Evolutionary conservation across 1,140 invertebrate species (phyloP), one percentile per base, ranked within the genome.

Genomic region (Parapsyche elsis): DNA sequence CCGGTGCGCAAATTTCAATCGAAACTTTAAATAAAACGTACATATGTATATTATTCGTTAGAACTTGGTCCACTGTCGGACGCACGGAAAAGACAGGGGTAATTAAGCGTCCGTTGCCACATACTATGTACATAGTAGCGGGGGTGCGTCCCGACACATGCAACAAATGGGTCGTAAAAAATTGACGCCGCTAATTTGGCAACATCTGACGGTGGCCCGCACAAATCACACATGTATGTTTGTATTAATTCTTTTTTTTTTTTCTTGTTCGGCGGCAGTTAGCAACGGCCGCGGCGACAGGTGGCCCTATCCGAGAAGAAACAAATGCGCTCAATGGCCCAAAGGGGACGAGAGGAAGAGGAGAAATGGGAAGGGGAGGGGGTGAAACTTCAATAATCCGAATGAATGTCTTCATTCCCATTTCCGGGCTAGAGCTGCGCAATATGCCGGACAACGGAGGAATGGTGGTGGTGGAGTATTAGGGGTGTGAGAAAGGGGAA

Each of bases 91-190:
- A 4, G 30, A 38, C 30, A 38, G 30, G 12, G 49, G 16, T 53
- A 53, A 53, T 53, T 53, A 53, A 53, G 49, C 49, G 49, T 53
- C 49, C 49, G 1, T 53, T 16, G 49, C 16, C 49, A 16, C 49
- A n/a, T n/a, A n/a, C n/a, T n/a, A n/a, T n/a, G n/a, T n/a, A n/a
- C n/a, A 12, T 12, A 14, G 49, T 16, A 1, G 49, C 16, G 10
- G 4, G 49, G 16, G 49, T 53, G 45, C 12, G 49, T 12, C 10
- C 49, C 49, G 49, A 53, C 49, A 53, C 49, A 53, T 53, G 49
- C 49, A 53, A 53, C 49, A 16, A 53, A 53, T 53, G 49, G 49
- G 49, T 16, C 49, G 49, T 53, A 53, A 53, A 53, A 53, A 53
- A 53, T 53, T 53, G 49, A 53, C 49, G 49, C 16, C 10, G 49